Base-by-base conservation (phyloP, 2,888 invertebrate genomes). In the Branchipolynoe longqiensis region DNA sequence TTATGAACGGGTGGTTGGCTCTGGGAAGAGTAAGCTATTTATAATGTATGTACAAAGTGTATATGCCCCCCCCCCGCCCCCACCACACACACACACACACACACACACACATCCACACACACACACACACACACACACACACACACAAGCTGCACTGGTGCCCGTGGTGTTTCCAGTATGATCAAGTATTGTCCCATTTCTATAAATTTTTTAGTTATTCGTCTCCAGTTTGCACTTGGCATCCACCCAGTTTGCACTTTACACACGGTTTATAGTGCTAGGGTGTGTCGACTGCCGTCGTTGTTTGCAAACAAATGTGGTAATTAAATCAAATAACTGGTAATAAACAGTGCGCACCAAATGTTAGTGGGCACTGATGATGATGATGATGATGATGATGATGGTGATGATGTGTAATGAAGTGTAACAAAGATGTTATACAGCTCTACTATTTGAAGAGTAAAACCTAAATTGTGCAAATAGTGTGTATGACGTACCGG, bases 131-230 rank as follows among this genome's bases (percentile, higher is more conserved):
- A 62, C 3, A 18, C 3, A 62, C 28, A 6, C 12, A 62, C 62
- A 62, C 25, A 31, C 31, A 62, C 69, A 69, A n/a, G n/a, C n/a
- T n/a, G n/a, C n/a, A n/a, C n/a, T n/a, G n/a, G n/a, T n/a, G n/a
- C n/a, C n/a, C n/a, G n/a, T n/a, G n/a, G n/a, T n/a, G n/a, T n/a
- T n/a, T n/a, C 36, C 69, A 69, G 33, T 38, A 69, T 69, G 38
- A 69, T 1, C 2, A 69, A 69, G 69, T 69, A 69, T 69, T 69
- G 69, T 69, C 38, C 69, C 36, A 14, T 69, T 69, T 38, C 33
- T 69, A 69, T 36, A 18, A 33, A 69, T 69, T 69, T 69, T 8
- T n/a, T n/a, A n/a, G n/a, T n/a, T n/a, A n/a, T n/a, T n/a, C n/a
- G n/a, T n/a, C n/a, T n/a, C n/a, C n/a, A n/a, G n/a, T n/a, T n/a